Evolutionary conservation across 1,140 invertebrate genomes (phyloP).

Genomic region (Lepidotrigona ventralis): DNA sequence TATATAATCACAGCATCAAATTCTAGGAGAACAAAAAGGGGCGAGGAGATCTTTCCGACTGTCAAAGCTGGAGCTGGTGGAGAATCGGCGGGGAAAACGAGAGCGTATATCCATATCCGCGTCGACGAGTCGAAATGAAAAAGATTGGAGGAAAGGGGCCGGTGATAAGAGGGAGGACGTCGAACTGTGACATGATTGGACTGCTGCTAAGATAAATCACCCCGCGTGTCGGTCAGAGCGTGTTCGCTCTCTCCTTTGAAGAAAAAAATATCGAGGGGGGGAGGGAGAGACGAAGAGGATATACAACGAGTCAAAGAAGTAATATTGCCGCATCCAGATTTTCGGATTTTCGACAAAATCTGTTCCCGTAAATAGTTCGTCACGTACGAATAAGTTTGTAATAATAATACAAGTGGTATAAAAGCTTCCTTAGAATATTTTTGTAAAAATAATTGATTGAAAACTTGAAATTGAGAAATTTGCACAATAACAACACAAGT

Average conservation of each 20-base stretch:
- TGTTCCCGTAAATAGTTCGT: no score
- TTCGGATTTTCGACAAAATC: no score
- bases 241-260: no score
- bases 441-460: no score
- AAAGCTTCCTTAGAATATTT: no score
- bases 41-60: background rate
- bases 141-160: slow-evolving; percentile 4
- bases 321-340: no score
- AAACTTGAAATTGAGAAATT: no score
- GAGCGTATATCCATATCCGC: slow-evolving; percentile 11
- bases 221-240: slow-evolving; percentile 1
- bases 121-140: slow-evolving; percentile 17
- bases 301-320: no score
- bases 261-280: background rate
- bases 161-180: slow-evolving; percentile 27
- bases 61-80: background rate
- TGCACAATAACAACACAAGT: no score
- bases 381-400: no score
- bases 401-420: no score
- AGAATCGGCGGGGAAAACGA: background rate
- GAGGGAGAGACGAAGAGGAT: background rate
- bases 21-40: background rate
- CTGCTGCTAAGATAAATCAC: slow-evolving; percentile 29
- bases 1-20: background rate
- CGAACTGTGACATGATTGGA: slow-evolving; percentile 32